Conservation (phyloP, 2,888 invertebrate species). For the Sussaba pulchella region DNA sequence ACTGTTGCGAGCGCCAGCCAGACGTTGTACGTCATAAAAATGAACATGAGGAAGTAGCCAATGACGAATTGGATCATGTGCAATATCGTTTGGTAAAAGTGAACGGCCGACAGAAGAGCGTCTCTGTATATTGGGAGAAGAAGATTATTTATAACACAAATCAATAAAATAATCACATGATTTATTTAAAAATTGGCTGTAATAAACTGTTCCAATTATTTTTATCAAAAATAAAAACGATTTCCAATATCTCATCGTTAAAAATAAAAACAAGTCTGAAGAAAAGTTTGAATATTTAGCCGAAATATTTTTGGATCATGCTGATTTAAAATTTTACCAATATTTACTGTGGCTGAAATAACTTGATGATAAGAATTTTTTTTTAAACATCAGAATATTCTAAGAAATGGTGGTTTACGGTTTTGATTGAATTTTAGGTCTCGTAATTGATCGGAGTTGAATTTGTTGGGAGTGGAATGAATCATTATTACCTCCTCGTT, state of each 20-base stretch:
- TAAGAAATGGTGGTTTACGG: too few species aligned
- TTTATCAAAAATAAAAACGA: constrained; percentile 5
- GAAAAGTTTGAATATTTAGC: not conserved
- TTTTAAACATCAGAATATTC: too few species aligned
- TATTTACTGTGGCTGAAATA: too few species aligned
- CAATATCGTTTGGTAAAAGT: constrained; percentile 77
- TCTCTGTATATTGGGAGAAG: constrained; percentile 72
- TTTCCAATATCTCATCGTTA: not conserved
- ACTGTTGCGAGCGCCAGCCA: constrained; percentile 86
- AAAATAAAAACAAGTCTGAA: not conserved
- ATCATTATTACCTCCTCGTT: constrained; percentile 72
- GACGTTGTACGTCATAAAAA: constrained; percentile 88
- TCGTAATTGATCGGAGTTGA: too few species aligned
- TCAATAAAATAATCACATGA: not conserved
- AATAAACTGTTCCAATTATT: not conserved
- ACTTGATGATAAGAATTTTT: too few species aligned
- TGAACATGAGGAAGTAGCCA: constrained; percentile 87
- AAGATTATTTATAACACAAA: not conserved
- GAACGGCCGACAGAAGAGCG: constrained; percentile 76
- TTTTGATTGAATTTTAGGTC: too few species aligned
- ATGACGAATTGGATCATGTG: constrained; percentile 84
- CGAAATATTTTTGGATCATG: too few species aligned
- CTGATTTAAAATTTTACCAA: too few species aligned
- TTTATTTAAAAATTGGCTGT: not conserved
- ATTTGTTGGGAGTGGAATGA: too few species aligned